Evolutionary conservation across 1,140 invertebrate genomes (phyloP), one percentile per base, ranked within the genome.

Genomic region (Capitella teleta): DNA sequence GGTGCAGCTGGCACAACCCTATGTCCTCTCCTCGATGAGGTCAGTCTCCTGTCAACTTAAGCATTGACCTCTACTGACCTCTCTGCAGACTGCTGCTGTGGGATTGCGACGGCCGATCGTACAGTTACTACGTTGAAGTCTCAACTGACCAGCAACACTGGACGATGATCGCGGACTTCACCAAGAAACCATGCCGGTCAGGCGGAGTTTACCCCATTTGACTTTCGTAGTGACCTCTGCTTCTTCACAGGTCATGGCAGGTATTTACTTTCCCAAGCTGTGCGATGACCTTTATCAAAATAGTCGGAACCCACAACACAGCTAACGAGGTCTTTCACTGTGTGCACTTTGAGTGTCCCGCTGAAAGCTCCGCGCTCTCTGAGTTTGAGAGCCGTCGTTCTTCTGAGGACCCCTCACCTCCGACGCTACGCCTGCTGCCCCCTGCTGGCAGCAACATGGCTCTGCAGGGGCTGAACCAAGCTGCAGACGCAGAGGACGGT

Each of bases 71-170:
- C n/a, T 6, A 18, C 4, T 37, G 38, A 24, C 25, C 5, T 38
- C 51, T 19, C 51, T 60, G 38, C 57, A 84, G 84, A 61, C 75
- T 98, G 61, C 72, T 98, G 37, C 75, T 98, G 44, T 98, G 95
- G 95, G 94, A 98, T 75, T 95, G 90, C 73, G 95, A 98, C 75
- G 87, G 95, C 66, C 78, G 95, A 32, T 85, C 82, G 56, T 98
- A 98, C 72, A 89, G 85, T 53, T 98, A 93, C 69, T 94, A 89
- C 65, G 84, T 98, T 28, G 91, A 98, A 76, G 89, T 92, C 2
- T 96, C 92, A 14, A 78, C 81, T n/a, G 91, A 98, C 75, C 81
- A 84, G 61, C 82, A 82, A 69, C 82, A 85, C 63, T 98, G 92
- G 92, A 81, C 83, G 58, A 79, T 85, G 58, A 80, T 96, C 4